Conservation (phyloP, 2,797 vertebrate species). For the Remorina albescens region DNA sequence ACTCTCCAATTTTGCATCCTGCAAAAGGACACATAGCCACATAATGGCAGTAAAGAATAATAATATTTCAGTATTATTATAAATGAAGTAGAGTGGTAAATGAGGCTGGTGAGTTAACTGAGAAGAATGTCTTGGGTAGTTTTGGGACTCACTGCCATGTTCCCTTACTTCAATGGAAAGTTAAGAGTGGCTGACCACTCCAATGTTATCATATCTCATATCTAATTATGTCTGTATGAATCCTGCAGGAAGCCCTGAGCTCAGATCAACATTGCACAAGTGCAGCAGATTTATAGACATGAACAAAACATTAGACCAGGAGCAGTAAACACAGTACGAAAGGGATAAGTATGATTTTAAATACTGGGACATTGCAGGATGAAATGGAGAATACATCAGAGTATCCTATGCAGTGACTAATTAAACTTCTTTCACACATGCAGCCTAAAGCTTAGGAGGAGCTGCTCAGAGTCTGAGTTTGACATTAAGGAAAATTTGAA, state of each 20-base stretch:
- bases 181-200: constrained; percentile 54
- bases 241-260: constrained; percentile 64
- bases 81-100: constrained; percentile 46
- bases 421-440: neutral
- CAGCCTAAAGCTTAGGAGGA: neutral
- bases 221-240: constrained; percentile 80
- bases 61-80: neutral
- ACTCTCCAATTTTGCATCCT: neutral
- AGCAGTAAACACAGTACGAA: constrained; percentile 47
- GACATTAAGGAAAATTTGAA: neutral
- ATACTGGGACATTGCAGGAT: constrained; percentile 29
- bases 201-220: constrained; percentile 74
- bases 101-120: constrained; percentile 60
- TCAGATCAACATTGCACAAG: constrained; percentile 69
- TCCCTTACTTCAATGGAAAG: constrained; percentile 71
- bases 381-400: neutral
- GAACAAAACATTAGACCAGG: constrained; percentile 36
- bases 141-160: constrained; percentile 56
- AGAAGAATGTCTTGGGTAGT: constrained; percentile 72
- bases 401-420: neutral
- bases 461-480: neutral
- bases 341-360: constrained; percentile 38
- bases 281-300: constrained; percentile 61
- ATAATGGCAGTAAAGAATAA: constrained; percentile 5
- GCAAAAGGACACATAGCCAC: neutral